Base-by-base conservation (phyloP, 1,140 invertebrate genomes). In the Tenebrio molitor region DNA sequence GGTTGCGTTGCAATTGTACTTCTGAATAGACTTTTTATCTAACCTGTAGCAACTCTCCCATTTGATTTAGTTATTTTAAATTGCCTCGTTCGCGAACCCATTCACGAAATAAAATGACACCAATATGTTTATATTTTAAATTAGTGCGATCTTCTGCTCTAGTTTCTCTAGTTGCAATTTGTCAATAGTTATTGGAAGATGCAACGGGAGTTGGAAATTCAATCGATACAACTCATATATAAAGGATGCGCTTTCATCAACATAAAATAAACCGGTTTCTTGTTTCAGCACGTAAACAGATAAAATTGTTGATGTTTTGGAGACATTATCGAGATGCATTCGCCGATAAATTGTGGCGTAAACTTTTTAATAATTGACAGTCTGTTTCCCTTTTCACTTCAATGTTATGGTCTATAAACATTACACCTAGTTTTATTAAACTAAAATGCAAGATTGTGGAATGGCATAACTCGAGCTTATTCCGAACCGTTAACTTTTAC, bases 401-500 rank as follows among this genome's bases (percentile, higher is more conserved):
- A 58, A 29, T 25, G n/a, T 58, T 25, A 58, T 29, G 14, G 50
- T 58, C 50, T 58, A 58, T 58, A 17, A 58, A 58, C 50, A 29
- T 58, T 58, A 58, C 19, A 58, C n/a, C 23, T 23, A 58, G 21
- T 58, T 58, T 58, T 58, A 58, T 58, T 58, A 58, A 58, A 58
- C 23, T 21, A 58, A 58, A 58, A 58, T 58, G 50, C 50, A 58
- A 58, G 50, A 58, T 58, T 58, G 21, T 58, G 50, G 50, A 58
- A 58, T 23, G 29, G 15, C 23, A 58, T 58, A 10, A 58, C 23
- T 58, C 50, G 12, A n/a, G 23, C 23, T 58, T 58, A 58, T 58
- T 58, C 50, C 50, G 14, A 58, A 58, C 50, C 50, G 50, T 58
- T 58, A 58, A 58, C 14, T 58, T 58, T 58, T 58, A 58, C 50